Base-by-base conservation (phyloP, 2,797 vertebrate species). In the Myotis myotis region DNA sequence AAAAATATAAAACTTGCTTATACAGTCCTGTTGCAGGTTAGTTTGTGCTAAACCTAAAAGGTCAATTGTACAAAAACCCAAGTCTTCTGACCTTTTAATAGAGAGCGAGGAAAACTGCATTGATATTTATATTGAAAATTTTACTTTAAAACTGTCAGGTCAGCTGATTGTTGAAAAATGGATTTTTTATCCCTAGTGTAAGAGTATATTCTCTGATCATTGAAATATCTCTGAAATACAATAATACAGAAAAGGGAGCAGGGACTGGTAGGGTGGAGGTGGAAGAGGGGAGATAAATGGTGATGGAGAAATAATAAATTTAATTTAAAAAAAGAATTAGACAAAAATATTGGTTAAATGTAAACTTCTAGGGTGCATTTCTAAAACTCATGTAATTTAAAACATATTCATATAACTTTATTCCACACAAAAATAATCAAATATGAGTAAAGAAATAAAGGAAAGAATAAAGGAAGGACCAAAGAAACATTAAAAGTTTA, bases 321-420 rank as follows among this genome's bases (percentile, higher is more conserved):
- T 8, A n/a, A 8, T 64, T 64, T 15, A 7, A 30, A 62, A 62
- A 62, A 81, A 44, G 23, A 91, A 71, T 47, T 30, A 85, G 19
- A 57, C 6, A 64, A 64, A 64, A 17, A 49, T 75, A 53, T 2
- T 53, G n/a, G 91, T 6, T 90, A 78, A 53, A 76, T 49, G 64
- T 6, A 41, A 60, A 72, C 23, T 74, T 86, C 15, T 72, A 22
- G 6, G 33, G 30, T 51, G 1, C 44, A 75, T 80, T 80, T 81
- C n/a, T 91, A 78, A 86, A 96, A 88, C 30, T 72, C 15, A 44
- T 28, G 16, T 30, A 25, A 89, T 71, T 75, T 55, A 90, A 84
- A 84, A 87, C 16, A 60, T 38, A 84, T 16, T 44, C 4, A 66
- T 36, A 83, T 75, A 75, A 68, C 17, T 88, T n/a, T 36, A 72